Conservation (phyloP, 2,888 invertebrate species). For the Cosmia trapezina region DNA sequence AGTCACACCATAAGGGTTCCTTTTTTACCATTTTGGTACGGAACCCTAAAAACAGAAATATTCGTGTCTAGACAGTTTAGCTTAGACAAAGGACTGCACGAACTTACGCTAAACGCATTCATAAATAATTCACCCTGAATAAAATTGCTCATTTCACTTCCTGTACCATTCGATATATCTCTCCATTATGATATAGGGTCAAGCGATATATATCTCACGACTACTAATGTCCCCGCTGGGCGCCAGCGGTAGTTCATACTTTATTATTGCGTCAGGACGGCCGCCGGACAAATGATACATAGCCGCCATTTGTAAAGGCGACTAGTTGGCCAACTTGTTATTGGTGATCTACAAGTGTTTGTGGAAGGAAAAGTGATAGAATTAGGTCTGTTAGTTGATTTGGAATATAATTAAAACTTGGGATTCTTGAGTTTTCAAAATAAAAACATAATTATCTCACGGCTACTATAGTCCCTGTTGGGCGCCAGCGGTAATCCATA, state of each 20-base stretch:
- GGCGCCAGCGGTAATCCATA: constrained; percentile 44
- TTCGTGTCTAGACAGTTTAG: not conserved
- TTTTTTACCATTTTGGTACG: too few species aligned
- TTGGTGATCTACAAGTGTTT: constrained; percentile 38
- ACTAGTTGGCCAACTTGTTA: constrained; percentile 41
- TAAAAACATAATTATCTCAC: too few species aligned
- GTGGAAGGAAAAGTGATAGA: not conserved
- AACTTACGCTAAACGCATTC: not conserved
- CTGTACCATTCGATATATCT: constrained; percentile 45
- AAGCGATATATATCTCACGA: constrained; percentile 56
- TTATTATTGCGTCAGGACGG: constrained; percentile 29
- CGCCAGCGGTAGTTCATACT: constrained; percentile 34
- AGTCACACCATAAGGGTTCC: too few species aligned
- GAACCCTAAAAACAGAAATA: not conserved
- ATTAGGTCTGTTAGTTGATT: not conserved
- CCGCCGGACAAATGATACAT: constrained; percentile 41
- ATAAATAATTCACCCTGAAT: constrained; percentile 20
- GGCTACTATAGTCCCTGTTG: constrained; percentile 40
- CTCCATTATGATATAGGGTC: constrained; percentile 57
- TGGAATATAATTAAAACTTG: too few species aligned
- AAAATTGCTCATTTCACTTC: constrained; percentile 27
- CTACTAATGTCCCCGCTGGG: constrained; percentile 20
- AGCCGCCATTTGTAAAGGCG: constrained; percentile 24
- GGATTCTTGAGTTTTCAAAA: too few species aligned
- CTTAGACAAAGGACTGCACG: not conserved